Base-by-base conservation (phyloP, 2,888 invertebrate species). In the Brachyptera putata region DNA sequence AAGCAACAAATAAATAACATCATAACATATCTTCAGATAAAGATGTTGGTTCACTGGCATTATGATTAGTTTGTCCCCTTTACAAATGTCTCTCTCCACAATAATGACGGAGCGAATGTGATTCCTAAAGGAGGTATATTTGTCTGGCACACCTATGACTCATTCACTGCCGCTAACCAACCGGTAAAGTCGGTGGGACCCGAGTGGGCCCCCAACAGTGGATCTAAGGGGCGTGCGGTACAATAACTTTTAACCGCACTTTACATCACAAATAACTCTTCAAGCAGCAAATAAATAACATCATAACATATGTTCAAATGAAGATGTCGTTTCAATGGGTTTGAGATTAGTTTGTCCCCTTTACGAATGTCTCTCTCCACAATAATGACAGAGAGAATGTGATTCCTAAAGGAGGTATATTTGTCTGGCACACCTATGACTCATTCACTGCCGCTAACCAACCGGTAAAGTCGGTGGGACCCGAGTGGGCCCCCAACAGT, bases 201-300 rank as follows among this genome's bases (percentile, higher is more conserved):
- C 21, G 1, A 9, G 21, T 46, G n/a, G 58, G 53, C 36, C 61
- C 63, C 63, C 49, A 50, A 57, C 55, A 61, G 63, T 62, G 65
- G 64, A 65, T 62, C 64, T 64, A 64, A 65, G 64, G 64, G 62
- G 46, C 59, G 60, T 65, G 64, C 64, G n/a, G n/a, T n/a, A n/a
- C n/a, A n/a, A n/a, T n/a, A n/a, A n/a, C n/a, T n/a, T n/a, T n/a
- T n/a, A n/a, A n/a, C n/a, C n/a, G n/a, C n/a, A n/a, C n/a, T n/a
- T n/a, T n/a, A n/a, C n/a, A n/a, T n/a, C n/a, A n/a, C n/a, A n/a
- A n/a, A n/a, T n/a, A n/a, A n/a, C n/a, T n/a, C n/a, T n/a, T n/a
- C n/a, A n/a, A n/a, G n/a, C n/a, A n/a, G n/a, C n/a, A n/a, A n/a
- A n/a, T n/a, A n/a, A n/a, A n/a, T n/a, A n/a, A n/a, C n/a, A n/a